Evolutionary conservation across 1,140 invertebrate genomes (phyloP), one percentile per base, ranked within the genome.

Genomic region (Zeugodacus cucurbitae): DNA sequence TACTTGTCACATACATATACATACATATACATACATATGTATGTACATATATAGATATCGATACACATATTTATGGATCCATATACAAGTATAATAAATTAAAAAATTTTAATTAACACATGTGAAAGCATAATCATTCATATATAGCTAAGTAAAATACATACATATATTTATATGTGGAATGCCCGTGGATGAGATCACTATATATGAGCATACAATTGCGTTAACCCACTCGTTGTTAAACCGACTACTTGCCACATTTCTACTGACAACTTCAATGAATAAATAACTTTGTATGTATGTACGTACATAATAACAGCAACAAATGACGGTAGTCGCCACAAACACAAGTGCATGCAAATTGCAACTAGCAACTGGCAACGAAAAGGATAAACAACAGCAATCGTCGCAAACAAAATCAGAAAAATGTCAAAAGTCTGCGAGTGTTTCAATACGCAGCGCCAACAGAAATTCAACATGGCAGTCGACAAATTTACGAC

Each of bases 401-500:
- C 29, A 58, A 62, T 78, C 54, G 48, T 88, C 78, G 88, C 20
- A 64, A 54, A 17, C 14, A 54, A 59, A 85, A 85, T 32, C 7
- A 7, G 34, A 85, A 88, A 85, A 85, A 62, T 85, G 34, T 64
- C 29, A 64, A 82, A 57, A 85, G 67, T 74, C 74, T 85, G 85
- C 78, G 78, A 85, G 57, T 88, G 54, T 88, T 86, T 88, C 88
- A 88, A 86, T 88, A 85, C 57, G 74, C 58, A 90, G 89, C 67
- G 10, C 67, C 67, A 54, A 54, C 48, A 74, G 90, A 89, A 88
- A 91, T 90, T 62, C 86, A 92, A 92, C 91, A 92, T 92, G 91
- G 91, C 91, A 92, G 91, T 91, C 91, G 91, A 92, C 91, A 92
- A 92, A 92, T 92, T 92, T 92, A 92, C 91, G 91, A 92, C 91